Conservation (phyloP, 2,888 invertebrate genomes). For the Magallana nippona region DNA sequence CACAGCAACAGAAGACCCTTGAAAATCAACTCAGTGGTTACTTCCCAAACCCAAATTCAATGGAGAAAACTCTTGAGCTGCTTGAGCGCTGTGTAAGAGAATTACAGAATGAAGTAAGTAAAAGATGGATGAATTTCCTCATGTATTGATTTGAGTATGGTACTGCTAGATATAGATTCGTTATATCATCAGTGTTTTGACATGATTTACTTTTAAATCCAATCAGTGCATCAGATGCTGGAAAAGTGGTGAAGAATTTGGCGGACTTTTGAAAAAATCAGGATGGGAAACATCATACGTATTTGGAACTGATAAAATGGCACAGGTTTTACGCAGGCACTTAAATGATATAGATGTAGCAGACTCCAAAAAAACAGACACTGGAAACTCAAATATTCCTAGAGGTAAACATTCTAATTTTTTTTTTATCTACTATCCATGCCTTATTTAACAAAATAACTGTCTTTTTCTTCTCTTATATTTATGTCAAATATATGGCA, state of each 20-base stretch:
- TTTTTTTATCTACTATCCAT: too few species aligned
- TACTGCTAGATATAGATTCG: too few species aligned
- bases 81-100: background rate
- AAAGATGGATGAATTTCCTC: background rate
- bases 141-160: too few species aligned
- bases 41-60: background rate
- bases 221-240: background rate
- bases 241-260: background rate
- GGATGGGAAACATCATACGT: background rate
- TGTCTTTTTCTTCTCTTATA: too few species aligned
- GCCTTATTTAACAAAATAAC: too few species aligned
- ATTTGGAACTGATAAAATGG: constrained; percentile 8
- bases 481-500: too few species aligned
- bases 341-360: background rate
- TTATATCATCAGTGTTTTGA: background rate
- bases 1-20: background rate
- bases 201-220: background rate
- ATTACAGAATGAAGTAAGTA: background rate
- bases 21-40: background rate
- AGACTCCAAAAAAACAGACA: too few species aligned
- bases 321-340: background rate
- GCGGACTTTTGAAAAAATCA: background rate
- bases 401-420: too few species aligned
- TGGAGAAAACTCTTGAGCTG: background rate
- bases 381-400: too few species aligned